Conservation (phyloP, 2,888 invertebrate species). For the Polymixis flavicincta region DNA sequence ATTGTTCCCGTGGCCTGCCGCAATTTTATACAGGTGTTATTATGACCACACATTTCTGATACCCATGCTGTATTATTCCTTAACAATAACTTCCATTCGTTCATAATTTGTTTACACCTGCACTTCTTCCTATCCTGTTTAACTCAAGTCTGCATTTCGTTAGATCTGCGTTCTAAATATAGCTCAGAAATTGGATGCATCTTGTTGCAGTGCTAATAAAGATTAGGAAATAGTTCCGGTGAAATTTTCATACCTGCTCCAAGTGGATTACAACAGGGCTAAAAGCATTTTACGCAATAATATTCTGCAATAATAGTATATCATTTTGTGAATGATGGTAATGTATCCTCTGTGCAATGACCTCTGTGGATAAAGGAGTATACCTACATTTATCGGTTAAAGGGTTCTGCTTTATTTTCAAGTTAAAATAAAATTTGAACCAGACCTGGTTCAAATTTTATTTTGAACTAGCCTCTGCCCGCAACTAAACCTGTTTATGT, state of each 20-base stretch:
- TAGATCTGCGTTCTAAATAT: slow-evolving; percentile 58
- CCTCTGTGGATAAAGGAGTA: not conserved
- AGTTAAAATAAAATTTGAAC: no score
- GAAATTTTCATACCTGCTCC: slow-evolving; percentile 62
- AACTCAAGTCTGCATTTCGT: not conserved
- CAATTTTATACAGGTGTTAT: no score
- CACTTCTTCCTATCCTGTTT: slow-evolving; percentile 46
- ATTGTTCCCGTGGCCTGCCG: no score
- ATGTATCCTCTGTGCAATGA: not conserved
- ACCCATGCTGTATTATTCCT: not conserved
- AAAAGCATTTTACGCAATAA: slow-evolving; percentile 60
- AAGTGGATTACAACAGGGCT: slow-evolving; percentile 46
- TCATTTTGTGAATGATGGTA: slow-evolving; percentile 17
- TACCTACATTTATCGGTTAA: no score
- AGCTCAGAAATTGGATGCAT: slow-evolving; percentile 48
- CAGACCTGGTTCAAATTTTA: no score
- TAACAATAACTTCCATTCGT: not conserved
- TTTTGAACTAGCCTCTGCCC: no score
- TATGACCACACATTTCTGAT: no score
- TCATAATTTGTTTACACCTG: slow-evolving; percentile 32
- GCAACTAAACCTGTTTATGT: no score
- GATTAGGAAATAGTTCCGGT: slow-evolving; percentile 66
- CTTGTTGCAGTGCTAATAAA: slow-evolving; percentile 54
- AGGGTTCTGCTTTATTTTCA: not conserved
- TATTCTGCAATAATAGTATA: slow-evolving; percentile 26